Base-by-base conservation (phyloP, 2,797 vertebrate species). In the Hylomyscus alleni region DNA sequence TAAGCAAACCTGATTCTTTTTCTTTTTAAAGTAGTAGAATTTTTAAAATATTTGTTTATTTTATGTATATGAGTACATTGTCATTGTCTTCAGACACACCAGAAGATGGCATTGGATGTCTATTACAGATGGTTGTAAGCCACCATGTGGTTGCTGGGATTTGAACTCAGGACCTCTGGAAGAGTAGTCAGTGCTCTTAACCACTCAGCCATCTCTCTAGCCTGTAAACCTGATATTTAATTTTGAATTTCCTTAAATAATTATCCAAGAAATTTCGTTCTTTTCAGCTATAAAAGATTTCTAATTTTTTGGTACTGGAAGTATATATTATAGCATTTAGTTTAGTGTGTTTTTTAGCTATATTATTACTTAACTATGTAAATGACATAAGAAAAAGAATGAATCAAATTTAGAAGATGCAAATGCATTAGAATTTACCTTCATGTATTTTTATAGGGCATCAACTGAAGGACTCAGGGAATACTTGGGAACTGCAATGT, bases 241-340 rank as follows among this genome's bases (percentile, higher is more conserved):
- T 85, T 84, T 93, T 85, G 24, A 72, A 10, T 92, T 89, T 84
- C 50, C 24, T 84, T 89, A 84, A 86, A 56, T 73, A 80, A 90
- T 3, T 56, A 13, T 24, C 1, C 17, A 90, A 78, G 22, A 37
- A 84, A 62, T 40, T 92, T 31, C 73, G 8, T 44, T 86, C 12
- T 88, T 82, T 93, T 72, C 12, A 20, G 67, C 1, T 31, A 24
- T 3, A 85, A 90, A 90, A 47, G 9, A 47, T 29, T 62, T 80
- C 5, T 62, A 73, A 73, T 85, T 37, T 73, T 73, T 20, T 83
- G 26, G 24, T 47, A 73, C 69, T 72, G 85, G 60, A 84, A 62
- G 31, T 54, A 29, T 8, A 37, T 67, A 76, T 89, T 88, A 15
- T 44, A 88, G 15, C 6, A 85, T 31, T 81, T 67, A 44, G 3